Evolutionary conservation across 2,797 vertebrate genomes (phyloP).

Genomic region (Falco rusticolus): DNA sequence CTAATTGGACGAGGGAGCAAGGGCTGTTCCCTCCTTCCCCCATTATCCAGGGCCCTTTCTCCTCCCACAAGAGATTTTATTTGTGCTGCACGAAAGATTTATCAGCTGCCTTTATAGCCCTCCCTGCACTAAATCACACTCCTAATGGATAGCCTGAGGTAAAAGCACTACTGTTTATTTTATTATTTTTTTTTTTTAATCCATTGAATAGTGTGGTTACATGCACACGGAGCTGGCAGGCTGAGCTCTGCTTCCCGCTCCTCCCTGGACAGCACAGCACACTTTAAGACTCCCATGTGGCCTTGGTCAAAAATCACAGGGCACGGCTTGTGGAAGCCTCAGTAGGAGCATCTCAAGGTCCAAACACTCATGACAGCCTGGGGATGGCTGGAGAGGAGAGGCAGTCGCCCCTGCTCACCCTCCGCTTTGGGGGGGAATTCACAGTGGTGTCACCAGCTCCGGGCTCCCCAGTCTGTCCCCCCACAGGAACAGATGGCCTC

Average conservation of each 20-base stretch:
- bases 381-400: not conserved
- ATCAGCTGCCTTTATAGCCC: slow-evolving; percentile 50
- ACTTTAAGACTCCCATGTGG: not conserved
- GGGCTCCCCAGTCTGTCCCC: not conserved
- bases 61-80: slow-evolving; percentile 16
- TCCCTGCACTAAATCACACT: slow-evolving; percentile 60
- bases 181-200: not conserved
- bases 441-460: not conserved
- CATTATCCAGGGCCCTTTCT: not conserved
- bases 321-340: not conserved
- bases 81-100: slow-evolving; percentile 51
- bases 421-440: not conserved
- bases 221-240: not conserved
- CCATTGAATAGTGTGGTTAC: not conserved
- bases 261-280: not conserved
- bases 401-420: not conserved
- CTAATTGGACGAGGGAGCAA: slow-evolving; percentile 11
- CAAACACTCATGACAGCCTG: not conserved
- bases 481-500: not conserved
- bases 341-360: not conserved
- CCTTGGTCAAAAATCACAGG: not conserved
- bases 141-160: slow-evolving; percentile 62
- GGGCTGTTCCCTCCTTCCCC: not conserved
- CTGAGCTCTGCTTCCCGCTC: slow-evolving; percentile 1
- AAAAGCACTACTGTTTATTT: slow-evolving; percentile 51